Conservation (phyloP, 2,113 vertebrate species). For the Donacobius atricapilla region DNA sequence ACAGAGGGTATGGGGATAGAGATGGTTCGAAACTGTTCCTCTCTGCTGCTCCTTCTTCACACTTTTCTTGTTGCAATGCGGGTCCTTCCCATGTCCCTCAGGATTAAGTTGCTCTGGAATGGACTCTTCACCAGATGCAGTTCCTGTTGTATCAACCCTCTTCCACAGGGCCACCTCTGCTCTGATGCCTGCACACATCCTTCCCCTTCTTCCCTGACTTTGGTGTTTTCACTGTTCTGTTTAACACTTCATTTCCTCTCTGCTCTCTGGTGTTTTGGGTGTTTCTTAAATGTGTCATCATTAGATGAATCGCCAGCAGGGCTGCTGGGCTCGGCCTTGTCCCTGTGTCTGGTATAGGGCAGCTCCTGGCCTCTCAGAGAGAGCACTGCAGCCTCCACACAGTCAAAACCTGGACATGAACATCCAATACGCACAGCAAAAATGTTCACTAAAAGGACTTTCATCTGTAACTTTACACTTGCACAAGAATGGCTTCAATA, state of each 20-base stretch:
- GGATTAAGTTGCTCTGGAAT: not conserved
- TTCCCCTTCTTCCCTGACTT: not conserved
- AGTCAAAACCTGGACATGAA: not conserved
- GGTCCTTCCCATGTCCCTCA: not conserved
- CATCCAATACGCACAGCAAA: not conserved
- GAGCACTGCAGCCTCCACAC: not conserved
- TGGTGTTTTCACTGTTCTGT: not conserved
- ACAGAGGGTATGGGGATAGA: accelerated
- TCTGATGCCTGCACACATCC: not conserved
- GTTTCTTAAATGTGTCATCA: not conserved
- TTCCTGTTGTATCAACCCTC: not conserved
- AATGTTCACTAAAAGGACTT: not conserved
- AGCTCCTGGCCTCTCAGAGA: not conserved
- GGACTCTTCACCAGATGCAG: accelerated
- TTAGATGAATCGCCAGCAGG: not conserved
- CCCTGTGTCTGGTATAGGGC: not conserved
- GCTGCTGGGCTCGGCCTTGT: not conserved
- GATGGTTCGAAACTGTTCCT: not conserved
- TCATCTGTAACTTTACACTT: not conserved
- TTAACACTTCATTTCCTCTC: not conserved
- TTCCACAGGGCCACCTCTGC: not conserved
- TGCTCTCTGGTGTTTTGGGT: not conserved
- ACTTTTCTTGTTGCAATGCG: not conserved
- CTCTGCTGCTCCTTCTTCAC: not conserved
- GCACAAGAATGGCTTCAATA: not conserved